Evolutionary conservation across 2,797 vertebrate genomes (phyloP), one percentile per base, ranked within the genome.

Genomic region (Diplodus puntazzo): DNA sequence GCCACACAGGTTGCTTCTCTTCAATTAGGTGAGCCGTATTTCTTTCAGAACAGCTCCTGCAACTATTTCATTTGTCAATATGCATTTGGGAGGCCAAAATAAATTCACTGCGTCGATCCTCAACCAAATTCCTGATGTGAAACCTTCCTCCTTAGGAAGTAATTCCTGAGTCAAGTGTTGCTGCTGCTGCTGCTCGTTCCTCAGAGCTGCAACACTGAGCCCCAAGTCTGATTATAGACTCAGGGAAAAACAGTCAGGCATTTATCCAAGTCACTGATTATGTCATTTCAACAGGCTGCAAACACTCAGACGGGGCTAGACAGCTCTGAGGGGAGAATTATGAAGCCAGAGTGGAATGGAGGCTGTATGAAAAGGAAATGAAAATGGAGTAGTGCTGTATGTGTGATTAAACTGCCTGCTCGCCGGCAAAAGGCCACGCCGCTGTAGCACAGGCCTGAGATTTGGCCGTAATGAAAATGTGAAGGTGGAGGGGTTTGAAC

Each of bases 191-290:
- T 25, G 25, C 80, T 73, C 76, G 85, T 89, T 85, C 87, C 86
- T 91, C 88, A 60, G 83, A 88, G 82, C 87, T 75, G 73, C 71
- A 81, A 80, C 88, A 57, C 88, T 73, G 86, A 92, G 89, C 86
- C 90, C 86, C 77, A 79, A 84, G 87, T 90, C 93, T 95, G 94
- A 94, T 95, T 94, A 95, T 87, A 93, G 91, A 87, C 89, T 91
- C 83, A 78, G 66, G 85, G 83, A 90, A 90, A 94, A 94, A 94
- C 89, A 94, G 92, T 90, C 91, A 87, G 87, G 89, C 91, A 91
- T 95, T 95, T 95, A 94, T 94, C 94, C 95, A 95, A 95, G 92
- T 95, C 94, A 94, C 93, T 96, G 94, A 95, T 95, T 95, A 94
- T 96, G 95, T 95, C 93, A 95, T 95, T 95, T 94, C 94, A 93